phyloP scores from a whole-genome alignment of 2,888 invertebrate species.

The Brachyopa scutellaris region DNA sequence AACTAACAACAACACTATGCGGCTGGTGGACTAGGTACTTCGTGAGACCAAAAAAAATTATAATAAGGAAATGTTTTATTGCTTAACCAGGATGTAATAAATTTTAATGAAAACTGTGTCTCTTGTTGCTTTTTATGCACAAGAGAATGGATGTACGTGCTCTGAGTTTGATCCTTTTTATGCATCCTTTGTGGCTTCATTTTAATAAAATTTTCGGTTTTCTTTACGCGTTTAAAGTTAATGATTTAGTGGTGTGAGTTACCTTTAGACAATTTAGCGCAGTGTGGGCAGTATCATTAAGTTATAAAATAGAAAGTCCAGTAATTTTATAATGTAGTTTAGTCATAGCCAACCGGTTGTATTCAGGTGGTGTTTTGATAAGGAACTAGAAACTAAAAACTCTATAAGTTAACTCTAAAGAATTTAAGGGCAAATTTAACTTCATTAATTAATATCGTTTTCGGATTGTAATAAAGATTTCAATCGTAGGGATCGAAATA shows the following conservation, averaged over 20 bases:
- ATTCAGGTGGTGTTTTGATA: too few species aligned
- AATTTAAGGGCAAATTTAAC: too few species aligned
- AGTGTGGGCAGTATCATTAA: too few species aligned
- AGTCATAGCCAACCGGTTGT: too few species aligned
- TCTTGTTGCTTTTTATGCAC: slow-evolving; percentile 27
- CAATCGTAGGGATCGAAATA: too few species aligned
- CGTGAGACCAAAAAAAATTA: slow-evolving; percentile 8
- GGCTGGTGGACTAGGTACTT: slow-evolving; percentile 13
- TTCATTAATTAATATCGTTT: too few species aligned
- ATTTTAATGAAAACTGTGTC: slow-evolving; percentile 41
- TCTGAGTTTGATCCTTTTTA: slow-evolving; percentile 33
- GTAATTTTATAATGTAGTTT: too few species aligned
- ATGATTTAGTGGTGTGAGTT: not conserved
- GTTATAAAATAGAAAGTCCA: too few species aligned
- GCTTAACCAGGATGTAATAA: slow-evolving; percentile 42
- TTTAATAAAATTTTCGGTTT: slow-evolving; percentile 13
- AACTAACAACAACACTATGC: slow-evolving; percentile 17
- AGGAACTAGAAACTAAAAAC: too few species aligned
- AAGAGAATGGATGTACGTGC: slow-evolving; percentile 17
- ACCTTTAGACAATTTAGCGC: not conserved
- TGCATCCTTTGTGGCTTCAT: slow-evolving; percentile 20
- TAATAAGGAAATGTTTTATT: slow-evolving; percentile 44
- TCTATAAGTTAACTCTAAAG: too few species aligned
- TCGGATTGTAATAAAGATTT: too few species aligned
- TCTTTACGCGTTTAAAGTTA: not conserved